A percentile compares a stretch with the other conserved stretches of the same genome.
Evolutionary conservation across 2,888 invertebrate species (phyloP).

Genomic region (Eupithecia subfuscata): DNA sequence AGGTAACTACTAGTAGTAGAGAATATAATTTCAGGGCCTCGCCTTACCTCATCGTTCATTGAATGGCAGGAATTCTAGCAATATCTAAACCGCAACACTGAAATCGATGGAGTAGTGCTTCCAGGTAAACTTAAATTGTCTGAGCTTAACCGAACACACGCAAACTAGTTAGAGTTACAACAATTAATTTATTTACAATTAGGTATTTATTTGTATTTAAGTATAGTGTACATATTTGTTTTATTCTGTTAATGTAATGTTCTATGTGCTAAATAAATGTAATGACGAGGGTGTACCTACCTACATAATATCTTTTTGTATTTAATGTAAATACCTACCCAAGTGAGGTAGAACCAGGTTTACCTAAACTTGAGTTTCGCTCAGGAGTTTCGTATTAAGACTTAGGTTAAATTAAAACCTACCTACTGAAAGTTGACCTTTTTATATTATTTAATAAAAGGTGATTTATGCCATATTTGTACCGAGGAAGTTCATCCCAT

Average conservation of each 20-base stretch:
- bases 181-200: too few species aligned
- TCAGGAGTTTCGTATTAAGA: not conserved
- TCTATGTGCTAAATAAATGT: too few species aligned
- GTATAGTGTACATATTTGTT: too few species aligned
- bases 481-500: too few species aligned
- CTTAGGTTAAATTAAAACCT: too few species aligned
- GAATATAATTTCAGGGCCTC: not conserved
- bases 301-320: too few species aligned
- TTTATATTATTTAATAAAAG: too few species aligned
- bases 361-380: not conserved
- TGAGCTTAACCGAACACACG: not conserved
- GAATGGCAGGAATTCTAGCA: slow-evolving; percentile 1
- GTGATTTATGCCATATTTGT: too few species aligned
- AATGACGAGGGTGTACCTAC: too few species aligned
- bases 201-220: too few species aligned
- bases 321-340: not conserved
- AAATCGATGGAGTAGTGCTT: not conserved
- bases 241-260: too few species aligned
- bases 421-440: too few species aligned
- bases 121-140: not conserved
- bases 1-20: not conserved
- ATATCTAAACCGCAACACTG: not conserved
- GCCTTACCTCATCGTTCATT: not conserved
- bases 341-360: not conserved
- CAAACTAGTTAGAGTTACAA: not conserved